A percentile compares a stretch with the other conserved stretches of the same genome.
Conservation (phyloP, 2,113 vertebrate species). For the Oryzias celebensis region DNA sequence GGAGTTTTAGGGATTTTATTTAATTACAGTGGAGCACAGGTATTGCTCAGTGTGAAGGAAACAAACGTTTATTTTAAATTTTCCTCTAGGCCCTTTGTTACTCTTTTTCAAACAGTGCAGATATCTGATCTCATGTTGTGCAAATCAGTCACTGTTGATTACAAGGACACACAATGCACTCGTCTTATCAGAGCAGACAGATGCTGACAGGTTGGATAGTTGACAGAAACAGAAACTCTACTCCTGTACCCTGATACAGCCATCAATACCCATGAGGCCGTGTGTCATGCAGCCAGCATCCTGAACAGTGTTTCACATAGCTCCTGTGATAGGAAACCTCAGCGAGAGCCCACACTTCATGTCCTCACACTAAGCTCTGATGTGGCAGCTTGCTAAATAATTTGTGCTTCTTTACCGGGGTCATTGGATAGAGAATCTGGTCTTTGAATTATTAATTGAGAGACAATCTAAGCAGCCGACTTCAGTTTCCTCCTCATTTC, state of each 20-base stretch:
- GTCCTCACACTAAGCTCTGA: conserved; percentile 65
- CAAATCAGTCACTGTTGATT: conserved; percentile 30
- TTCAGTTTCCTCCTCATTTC: conserved; percentile 74
- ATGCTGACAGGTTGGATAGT: conserved; percentile 40
- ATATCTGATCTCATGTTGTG: conserved; percentile 35
- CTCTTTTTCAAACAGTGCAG: conserved; percentile 13
- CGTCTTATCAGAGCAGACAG: conserved; percentile 21
- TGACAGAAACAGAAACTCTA: conserved; percentile 56
- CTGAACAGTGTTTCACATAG: conserved; percentile 48
- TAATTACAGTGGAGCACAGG: no score
- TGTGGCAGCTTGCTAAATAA: conserved; percentile 81
- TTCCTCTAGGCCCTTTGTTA: conserved; percentile 6
- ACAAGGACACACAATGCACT: conserved; percentile 41
- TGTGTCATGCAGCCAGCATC: conserved; percentile 50
- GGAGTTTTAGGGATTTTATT: no score
- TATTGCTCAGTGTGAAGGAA: neutral
- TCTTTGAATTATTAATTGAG: conserved; percentile 79
- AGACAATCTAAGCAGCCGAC: conserved; percentile 78
- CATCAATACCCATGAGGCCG: conserved; percentile 72
- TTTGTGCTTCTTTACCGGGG: conserved; percentile 80
- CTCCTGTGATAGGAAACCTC: conserved; percentile 59
- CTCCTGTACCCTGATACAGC: conserved; percentile 64
- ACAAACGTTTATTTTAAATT: conserved; percentile 6
- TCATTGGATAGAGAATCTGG: conserved; percentile 79
- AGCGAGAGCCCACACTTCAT: conserved; percentile 59